phyloP scores from a whole-genome alignment of 2,888 invertebrate genomes.

The Operophtera brumata region DNA sequence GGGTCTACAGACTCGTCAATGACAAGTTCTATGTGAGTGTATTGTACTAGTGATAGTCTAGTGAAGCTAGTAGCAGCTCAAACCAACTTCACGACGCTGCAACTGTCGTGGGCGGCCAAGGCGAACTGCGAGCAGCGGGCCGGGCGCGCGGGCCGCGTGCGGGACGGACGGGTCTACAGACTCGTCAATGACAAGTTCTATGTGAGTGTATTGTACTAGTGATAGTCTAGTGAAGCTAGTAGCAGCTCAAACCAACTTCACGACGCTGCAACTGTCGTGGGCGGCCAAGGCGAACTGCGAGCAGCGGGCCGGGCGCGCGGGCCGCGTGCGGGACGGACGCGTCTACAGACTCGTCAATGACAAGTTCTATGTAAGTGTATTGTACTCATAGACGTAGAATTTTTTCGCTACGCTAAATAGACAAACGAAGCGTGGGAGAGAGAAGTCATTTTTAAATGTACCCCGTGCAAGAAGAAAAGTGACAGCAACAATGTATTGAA shows the following conservation, averaged over 20 bases:
- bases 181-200: constrained; percentile 76
- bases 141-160: constrained; percentile 94
- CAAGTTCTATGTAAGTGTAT: constrained; percentile 82
- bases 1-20: constrained; percentile 75
- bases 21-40: constrained; percentile 80
- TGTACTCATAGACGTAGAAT: too few species aligned
- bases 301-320: constrained; percentile 95
- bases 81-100: constrained; percentile 89
- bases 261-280: constrained; percentile 90
- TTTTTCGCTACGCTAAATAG: too few species aligned
- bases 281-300: constrained; percentile 93
- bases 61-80: constrained; percentile 86
- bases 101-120: constrained; percentile 93
- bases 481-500: too few species aligned
- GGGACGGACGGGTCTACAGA: constrained; percentile 91
- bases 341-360: constrained; percentile 56
- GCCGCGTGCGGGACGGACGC: constrained; percentile 91
- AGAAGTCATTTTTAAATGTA: too few species aligned
- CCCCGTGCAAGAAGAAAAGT: too few species aligned
- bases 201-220: too few species aligned
- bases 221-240: too few species aligned
- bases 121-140: constrained; percentile 93
- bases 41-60: too few species aligned
- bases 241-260: constrained; percentile 89
- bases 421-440: too few species aligned